Evolutionary conservation across 2,797 vertebrate genomes (phyloP), one percentile per base, ranked within the genome.

Genomic region (Lutjanus campechanus): DNA sequence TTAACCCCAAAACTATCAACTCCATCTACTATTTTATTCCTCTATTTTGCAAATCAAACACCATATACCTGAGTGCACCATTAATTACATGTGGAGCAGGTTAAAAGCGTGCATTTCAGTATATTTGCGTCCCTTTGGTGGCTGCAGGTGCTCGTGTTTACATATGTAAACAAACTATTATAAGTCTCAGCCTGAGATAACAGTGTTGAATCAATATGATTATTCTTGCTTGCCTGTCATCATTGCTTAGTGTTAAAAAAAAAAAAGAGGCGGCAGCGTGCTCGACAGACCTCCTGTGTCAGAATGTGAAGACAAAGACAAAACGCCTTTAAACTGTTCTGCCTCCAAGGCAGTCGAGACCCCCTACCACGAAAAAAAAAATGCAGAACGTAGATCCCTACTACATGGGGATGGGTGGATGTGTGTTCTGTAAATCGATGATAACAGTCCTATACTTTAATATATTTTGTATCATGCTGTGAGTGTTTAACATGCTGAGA

Each of bases 401-500:
- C 85, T 85, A 94, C 85, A 90, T 47, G 76, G 88, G 88, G 83
- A 87, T 88, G 83, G 85, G 89, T 91, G 88, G 83, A 87, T 88
- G 83, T 85, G 89, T 91, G 93, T 91, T 94, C 88, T 92, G 88
- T 86, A 95, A 96, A 96, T 95, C 93, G 95, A 96, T 96, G 94
- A 95, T 96, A 96, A 95, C 93, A 80, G 79, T 95, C 93, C 90
- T 92, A 90, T 20, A 94, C 95, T 95, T 91, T 94, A 95, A 94
- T 95, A 96, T 86, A 95, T 96, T 95, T 91, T 91, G 91, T 94
- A 91, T 94, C 96, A 94, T 60, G 96, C 97, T 97, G 97, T 95
- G 96, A 95, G 92, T 93, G 95, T 96, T 97, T 95, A 97, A 97
- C 94, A 96, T 96, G 95, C 95, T 96, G 95, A 96, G 95, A 92